These are phyloP conservation scores for Synodontis membranacea DNA, from an alignment of 2,113 vertebrate genomes.

Conservation along the genomic window DNA sequence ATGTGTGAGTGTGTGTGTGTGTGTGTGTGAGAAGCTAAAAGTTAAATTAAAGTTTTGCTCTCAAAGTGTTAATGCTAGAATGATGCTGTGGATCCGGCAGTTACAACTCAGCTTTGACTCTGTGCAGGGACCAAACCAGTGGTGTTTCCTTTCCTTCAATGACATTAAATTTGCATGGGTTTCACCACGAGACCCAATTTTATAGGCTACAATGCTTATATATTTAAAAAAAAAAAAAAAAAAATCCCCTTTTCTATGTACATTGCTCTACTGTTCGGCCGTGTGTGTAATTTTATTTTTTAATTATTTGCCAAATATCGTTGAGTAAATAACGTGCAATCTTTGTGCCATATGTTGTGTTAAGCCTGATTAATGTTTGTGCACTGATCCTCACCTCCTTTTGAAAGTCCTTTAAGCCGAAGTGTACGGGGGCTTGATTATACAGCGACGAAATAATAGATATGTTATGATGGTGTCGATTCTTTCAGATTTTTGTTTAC, in stretches of 20 bases:
- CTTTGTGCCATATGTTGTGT: conserved; percentile 67
- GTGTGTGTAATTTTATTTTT: conserved; percentile 8
- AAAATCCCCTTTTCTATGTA: neutral
- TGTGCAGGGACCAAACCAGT: neutral
- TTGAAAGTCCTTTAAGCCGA: neutral
- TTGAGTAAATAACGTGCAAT: conserved; percentile 70
- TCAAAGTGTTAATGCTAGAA: neutral
- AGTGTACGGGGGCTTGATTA: neutral
- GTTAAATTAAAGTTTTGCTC: neutral
- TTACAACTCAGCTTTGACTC: neutral
- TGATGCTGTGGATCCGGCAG: neutral
- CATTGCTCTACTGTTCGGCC: neutral
- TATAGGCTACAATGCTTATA: conserved; percentile 10
- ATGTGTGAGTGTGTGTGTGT: conserved; percentile 17
- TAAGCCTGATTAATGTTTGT: conserved; percentile 17
- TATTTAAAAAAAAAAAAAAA: neutral
- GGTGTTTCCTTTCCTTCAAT: neutral
- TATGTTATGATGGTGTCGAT: neutral
- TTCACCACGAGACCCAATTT: conserved; percentile 3
- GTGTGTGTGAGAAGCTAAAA: too few relatives aligned
- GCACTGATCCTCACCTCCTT: neutral
- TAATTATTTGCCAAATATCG: conserved; percentile 67
- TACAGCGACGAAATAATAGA: neutral
- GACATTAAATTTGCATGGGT: conserved; percentile 1
- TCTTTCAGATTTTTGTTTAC: neutral